These are phyloP conservation scores for Microcebus lehilahytsara DNA, from an alignment of 2,113 vertebrate genomes.

Conservation along the genomic window DNA sequence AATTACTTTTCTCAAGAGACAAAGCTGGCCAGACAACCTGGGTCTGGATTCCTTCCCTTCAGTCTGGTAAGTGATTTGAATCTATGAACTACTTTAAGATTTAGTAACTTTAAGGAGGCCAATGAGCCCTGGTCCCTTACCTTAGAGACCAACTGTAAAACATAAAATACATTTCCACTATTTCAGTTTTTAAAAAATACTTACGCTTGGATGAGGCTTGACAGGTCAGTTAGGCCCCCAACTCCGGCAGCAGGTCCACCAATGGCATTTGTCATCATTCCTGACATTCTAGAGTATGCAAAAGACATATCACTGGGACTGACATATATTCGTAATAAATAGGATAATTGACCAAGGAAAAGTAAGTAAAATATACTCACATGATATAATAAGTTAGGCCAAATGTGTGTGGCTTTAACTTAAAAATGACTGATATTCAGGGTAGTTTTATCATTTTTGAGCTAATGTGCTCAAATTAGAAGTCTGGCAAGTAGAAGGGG, in stretches of 20 bases:
- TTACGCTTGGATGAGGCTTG: conserved; percentile 98
- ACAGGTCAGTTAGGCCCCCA: conserved; percentile 95
- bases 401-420: not conserved
- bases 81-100: conserved; percentile 18
- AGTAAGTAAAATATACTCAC: not conserved
- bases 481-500: not conserved
- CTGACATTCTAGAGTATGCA: conserved; percentile 91
- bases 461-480: not conserved
- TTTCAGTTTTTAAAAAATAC: conserved; percentile 73
- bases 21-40: not conserved
- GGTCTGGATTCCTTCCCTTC: not conserved
- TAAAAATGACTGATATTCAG: not conserved
- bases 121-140: not conserved
- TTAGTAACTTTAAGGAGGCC: not conserved
- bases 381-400: not conserved
- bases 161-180: not conserved
- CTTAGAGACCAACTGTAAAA: conserved; percentile 18
- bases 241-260: conserved; percentile 95
- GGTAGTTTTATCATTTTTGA: conserved; percentile 6
- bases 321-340: not conserved
- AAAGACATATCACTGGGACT: conserved; percentile 47
- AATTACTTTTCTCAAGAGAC: not conserved
- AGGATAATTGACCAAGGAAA: not conserved
- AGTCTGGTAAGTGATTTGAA: conserved; percentile 23
- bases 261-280: conserved; percentile 98